Evolutionary conservation across 1,140 invertebrate species (phyloP), one percentile per base, ranked within the genome.

Genomic region (Drosophila tsacasi): DNA sequence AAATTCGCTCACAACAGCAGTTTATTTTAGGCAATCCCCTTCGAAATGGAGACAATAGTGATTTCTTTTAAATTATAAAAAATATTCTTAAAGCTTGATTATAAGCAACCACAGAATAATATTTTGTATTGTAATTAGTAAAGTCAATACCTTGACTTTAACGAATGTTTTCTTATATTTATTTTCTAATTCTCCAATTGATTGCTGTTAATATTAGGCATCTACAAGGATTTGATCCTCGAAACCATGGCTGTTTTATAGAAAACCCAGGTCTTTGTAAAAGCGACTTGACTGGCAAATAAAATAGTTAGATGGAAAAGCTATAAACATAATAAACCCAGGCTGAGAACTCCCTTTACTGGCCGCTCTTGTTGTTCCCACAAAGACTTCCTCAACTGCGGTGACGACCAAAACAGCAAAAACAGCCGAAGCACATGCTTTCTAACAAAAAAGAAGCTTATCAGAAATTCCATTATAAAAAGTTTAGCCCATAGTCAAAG

Each of bases 381-480:
- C 50, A 81, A 63, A 76, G 72, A 75, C 65, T 71, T 61, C 76
- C 76, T 58, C 54, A 67, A 73, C 76, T 83, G 81, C 76, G 76
- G 81, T 83, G 71, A 69, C 40, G 68, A 50, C 67, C 74, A 63
- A 39, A 39, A 30, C 37, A 63, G 40, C 44, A 81, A 30, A 42
- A 66, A 64, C 35, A 55, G 37, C 47, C 47, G 32, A 39, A 4
- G 76, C 60, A 57, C 63, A 79, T 68, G 63, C 57, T 67, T 65
- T 54, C 68, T 61, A 60, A 79, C n/a, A n/a, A 78, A 78, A 83
- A 61, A 78, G 78, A 83, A 84, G 72, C 82, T 77, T 84, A 89
- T 90, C 85, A 82, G 78, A 89, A 89, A 90, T 89, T 90, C 81
- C 84, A 89, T 90, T 90, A 89, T 79, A 77, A 90, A 78, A 84